phyloP scores from a whole-genome alignment of 1,140 invertebrate genomes.

The Platyscapa corneri region DNA sequence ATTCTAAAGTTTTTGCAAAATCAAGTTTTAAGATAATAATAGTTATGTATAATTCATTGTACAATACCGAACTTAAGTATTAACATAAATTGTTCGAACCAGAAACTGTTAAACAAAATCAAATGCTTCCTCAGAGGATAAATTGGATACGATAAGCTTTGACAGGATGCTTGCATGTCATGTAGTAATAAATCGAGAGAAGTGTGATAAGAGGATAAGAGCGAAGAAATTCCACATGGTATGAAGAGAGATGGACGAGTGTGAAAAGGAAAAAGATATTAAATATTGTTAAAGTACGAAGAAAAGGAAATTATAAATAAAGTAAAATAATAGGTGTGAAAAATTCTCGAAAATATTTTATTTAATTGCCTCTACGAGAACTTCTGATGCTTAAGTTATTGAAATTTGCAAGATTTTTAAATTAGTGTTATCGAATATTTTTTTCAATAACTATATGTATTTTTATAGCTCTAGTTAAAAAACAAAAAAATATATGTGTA shows the following conservation, averaged over 20 bases:
- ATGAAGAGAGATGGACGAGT: background rate
- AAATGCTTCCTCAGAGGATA: background rate
- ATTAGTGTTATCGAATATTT: background rate
- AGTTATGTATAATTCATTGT: too few species aligned
- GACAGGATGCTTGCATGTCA: slow-evolving; percentile 55
- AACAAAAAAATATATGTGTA: too few species aligned
- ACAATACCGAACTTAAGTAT: too few species aligned
- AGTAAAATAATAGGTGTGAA: background rate
- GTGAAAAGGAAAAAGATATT: background rate
- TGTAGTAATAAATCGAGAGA: slow-evolving; percentile 52
- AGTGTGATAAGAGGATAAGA: slow-evolving; percentile 18
- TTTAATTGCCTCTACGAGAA: too few species aligned
- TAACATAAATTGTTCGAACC: background rate
- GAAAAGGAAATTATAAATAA: background rate
- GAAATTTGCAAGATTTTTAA: background rate
- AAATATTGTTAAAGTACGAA: background rate
- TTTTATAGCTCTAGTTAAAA: background rate
- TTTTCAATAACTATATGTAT: background rate
- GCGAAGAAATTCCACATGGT: background rate
- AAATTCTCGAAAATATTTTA: background rate
- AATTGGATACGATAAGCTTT: slow-evolving; percentile 31
- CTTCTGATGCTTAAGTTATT: too few species aligned
- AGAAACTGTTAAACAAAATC: background rate
- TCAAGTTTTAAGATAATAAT: too few species aligned
- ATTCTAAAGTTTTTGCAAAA: too few species aligned